Percentiles rank a stretch among this genome's conserved stretches.
Conservation (phyloP, 2,888 invertebrate genomes). For the Nyleta sp. region DNA sequence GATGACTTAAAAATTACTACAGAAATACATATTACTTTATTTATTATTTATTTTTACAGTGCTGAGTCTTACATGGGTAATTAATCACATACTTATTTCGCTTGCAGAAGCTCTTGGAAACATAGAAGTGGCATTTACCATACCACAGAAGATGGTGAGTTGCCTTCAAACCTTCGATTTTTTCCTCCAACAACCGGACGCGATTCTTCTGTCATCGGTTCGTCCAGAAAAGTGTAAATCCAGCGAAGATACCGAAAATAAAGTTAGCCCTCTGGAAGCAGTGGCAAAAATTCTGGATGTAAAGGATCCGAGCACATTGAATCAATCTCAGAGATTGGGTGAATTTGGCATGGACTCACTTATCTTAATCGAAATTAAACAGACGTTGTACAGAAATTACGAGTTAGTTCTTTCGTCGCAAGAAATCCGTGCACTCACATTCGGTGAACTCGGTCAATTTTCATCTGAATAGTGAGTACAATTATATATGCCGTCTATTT, state of each 20-base stretch:
- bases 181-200: slow-evolving; percentile 94
- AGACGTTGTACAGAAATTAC: slow-evolving; percentile 95
- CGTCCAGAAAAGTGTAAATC: slow-evolving; percentile 91
- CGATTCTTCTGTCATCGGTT: slow-evolving; percentile 92
- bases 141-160: slow-evolving; percentile 97
- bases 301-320: slow-evolving; percentile 92
- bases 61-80: no score
- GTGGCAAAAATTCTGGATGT: slow-evolving; percentile 95
- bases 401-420: slow-evolving; percentile 95
- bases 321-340: slow-evolving; percentile 90
- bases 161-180: slow-evolving; percentile 94
- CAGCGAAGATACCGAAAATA: slow-evolving; percentile 83
- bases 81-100: not conserved
- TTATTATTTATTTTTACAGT: no score
- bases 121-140: slow-evolving; percentile 96
- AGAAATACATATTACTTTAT: no score
- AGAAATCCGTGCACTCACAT: slow-evolving; percentile 93
- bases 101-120: slow-evolving; percentile 92
- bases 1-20: no score
- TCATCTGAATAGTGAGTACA: slow-evolving; percentile 75
- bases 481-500: no score
- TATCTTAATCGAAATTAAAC: slow-evolving; percentile 99
- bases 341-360: slow-evolving; percentile 99
- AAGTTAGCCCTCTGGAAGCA: slow-evolving; percentile 88
- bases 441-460: slow-evolving; percentile 88